These are phyloP conservation scores for Verasper variegatus DNA, from an alignment of 2,113 vertebrate genomes.

Conservation along the genomic window DNA sequence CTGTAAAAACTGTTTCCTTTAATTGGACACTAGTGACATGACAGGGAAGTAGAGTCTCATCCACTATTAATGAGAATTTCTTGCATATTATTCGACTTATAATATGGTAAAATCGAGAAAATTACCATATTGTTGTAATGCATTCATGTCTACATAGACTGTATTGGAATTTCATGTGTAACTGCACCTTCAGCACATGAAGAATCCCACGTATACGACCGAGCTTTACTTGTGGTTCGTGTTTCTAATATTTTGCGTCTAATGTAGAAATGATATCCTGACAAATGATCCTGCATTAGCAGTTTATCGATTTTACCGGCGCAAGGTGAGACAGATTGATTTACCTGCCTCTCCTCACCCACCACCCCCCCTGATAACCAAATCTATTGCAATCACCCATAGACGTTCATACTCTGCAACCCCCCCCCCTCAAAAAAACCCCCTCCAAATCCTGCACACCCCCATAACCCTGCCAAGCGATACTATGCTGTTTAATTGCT, in stretches of 20 bases:
- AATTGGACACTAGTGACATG: background rate
- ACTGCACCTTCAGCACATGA: no score
- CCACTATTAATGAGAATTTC: no score
- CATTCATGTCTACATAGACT: no score
- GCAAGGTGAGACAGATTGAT: constrained; percentile 60
- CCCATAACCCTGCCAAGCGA: constrained; percentile 48
- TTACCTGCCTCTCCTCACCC: constrained; percentile 38
- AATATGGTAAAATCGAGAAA: no score
- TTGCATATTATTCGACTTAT: no score
- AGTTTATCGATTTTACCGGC: constrained; percentile 54
- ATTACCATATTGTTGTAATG: no score
- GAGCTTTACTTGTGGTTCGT: background rate
- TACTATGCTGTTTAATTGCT: constrained; percentile 82
- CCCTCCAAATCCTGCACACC: constrained; percentile 46
- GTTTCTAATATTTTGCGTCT: background rate
- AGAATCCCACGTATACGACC: background rate
- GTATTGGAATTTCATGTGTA: no score
- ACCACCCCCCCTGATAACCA: constrained; percentile 14
- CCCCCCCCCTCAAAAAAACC: constrained; percentile 26
- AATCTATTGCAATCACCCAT: constrained; percentile 63
- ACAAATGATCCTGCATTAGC: constrained; percentile 33
- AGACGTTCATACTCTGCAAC: constrained; percentile 26
- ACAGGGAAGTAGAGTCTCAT: no score
- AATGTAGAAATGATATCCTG: constrained; percentile 46
- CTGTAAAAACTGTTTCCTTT: background rate